Evolutionary conservation across 2,797 vertebrate species (phyloP).

Genomic region (Otus scops): DNA sequence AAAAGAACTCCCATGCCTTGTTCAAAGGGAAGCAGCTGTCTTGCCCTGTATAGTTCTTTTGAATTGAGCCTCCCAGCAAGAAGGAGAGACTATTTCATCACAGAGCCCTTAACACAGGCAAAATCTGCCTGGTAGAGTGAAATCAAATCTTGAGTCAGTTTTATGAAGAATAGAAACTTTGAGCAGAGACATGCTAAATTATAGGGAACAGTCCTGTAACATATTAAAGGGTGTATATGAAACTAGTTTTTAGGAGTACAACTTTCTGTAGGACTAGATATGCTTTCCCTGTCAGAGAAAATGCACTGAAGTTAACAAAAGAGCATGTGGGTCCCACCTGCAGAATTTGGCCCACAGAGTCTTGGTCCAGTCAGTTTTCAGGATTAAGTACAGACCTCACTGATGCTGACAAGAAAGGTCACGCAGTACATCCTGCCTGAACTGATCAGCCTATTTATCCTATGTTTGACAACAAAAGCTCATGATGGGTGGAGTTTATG

Average conservation of each 20-base stretch:
- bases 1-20: neutral
- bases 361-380: neutral
- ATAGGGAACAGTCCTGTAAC: neutral
- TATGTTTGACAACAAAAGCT: neutral
- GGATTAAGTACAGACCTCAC: neutral
- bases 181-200: neutral
- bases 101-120: neutral
- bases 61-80: neutral
- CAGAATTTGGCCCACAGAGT: neutral
- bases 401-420: neutral
- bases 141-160: neutral
- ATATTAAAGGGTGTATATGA: neutral
- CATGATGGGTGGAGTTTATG: neutral
- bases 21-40: neutral
- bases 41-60: neutral
- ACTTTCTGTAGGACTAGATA: neutral
- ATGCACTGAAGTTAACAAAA: neutral
- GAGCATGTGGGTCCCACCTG: fast-evolving
- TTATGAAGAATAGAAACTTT: neutral
- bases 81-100: neutral
- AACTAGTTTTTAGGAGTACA: neutral
- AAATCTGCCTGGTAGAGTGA: neutral
- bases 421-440: neutral
- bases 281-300: neutral
- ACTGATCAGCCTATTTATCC: neutral